Evolutionary conservation across 2,888 invertebrate species (phyloP).

Genomic region (Chloroclystis v-ata): DNA sequence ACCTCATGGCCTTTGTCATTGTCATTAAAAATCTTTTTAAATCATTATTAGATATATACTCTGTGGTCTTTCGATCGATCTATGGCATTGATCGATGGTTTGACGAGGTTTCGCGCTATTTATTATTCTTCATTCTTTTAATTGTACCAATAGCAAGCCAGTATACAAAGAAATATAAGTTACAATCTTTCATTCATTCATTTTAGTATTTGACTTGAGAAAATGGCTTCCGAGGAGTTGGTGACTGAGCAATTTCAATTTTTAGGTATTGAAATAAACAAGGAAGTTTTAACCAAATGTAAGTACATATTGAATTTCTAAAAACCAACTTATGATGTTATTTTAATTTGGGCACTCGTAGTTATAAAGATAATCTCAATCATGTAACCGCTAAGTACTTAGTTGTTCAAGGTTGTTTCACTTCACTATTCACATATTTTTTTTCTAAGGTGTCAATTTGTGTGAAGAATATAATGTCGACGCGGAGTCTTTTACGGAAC

Average conservation of each 20-base stretch:
- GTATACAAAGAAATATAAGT: too few species aligned
- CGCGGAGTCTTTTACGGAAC: slow-evolving; percentile 84
- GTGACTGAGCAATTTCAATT: slow-evolving; percentile 81
- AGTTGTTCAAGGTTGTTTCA: slow-evolving; percentile 72
- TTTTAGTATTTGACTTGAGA: slow-evolving; percentile 40
- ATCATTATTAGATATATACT: too few species aligned
- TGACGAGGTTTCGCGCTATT: slow-evolving; percentile 22
- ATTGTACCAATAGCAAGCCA: too few species aligned
- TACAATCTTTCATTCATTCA: slow-evolving; percentile 29
- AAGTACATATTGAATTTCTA: slow-evolving; percentile 41
- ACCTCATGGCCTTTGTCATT: too few species aligned
- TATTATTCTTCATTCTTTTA: background rate
- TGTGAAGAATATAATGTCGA: slow-evolving; percentile 80
- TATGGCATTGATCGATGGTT: too few species aligned
- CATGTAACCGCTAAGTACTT: slow-evolving; percentile 38
- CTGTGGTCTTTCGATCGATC: too few species aligned
- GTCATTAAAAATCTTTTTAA: too few species aligned
- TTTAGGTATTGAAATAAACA: slow-evolving; percentile 77
- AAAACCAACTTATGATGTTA: too few species aligned
- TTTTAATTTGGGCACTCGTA: too few species aligned
- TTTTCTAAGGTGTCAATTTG: slow-evolving; percentile 78
- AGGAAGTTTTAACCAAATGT: slow-evolving; percentile 78
- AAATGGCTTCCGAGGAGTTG: slow-evolving; percentile 77
- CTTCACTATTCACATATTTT: slow-evolving; percentile 40
- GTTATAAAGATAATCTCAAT: background rate